A percentile compares a stretch with the other conserved stretches of the same genome.
Evolutionary conservation across 2,888 invertebrate genomes (phyloP).

Genomic region (Leptinotarsa peninsularis): DNA sequence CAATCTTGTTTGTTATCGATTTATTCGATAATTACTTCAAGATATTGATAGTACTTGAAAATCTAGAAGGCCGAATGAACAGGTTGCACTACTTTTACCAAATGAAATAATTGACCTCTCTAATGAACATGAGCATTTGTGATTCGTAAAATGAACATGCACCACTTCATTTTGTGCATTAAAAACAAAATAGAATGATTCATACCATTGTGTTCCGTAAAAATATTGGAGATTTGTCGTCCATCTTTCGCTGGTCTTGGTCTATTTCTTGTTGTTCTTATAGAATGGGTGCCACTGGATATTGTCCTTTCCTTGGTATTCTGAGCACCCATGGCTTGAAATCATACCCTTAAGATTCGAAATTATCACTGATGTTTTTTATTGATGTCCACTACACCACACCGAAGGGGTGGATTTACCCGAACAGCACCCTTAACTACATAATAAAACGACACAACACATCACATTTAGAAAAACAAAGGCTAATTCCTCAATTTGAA

Average conservation of each 20-base stretch:
- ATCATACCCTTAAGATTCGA: slow-evolving; percentile 65
- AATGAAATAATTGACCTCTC: too few species aligned
- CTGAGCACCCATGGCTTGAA: slow-evolving; percentile 87
- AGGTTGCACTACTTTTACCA: slow-evolving; percentile 30
- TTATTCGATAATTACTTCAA: slow-evolving; percentile 25
- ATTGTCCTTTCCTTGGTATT: slow-evolving; percentile 91
- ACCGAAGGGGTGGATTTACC: slow-evolving; percentile 58
- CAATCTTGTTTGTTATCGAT: slow-evolving; percentile 23
- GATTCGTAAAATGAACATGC: not conserved
- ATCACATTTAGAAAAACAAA: slow-evolving; percentile 35
- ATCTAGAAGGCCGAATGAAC: slow-evolving; percentile 28
- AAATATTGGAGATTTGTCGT: slow-evolving; percentile 89
- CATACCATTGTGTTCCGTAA: slow-evolving; percentile 95
- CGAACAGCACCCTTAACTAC: slow-evolving; percentile 46
- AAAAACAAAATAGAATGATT: slow-evolving; percentile 50
- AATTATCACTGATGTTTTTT: slow-evolving; percentile 61
- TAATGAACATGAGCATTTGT: not conserved
- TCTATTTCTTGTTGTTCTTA: slow-evolving; percentile 81
- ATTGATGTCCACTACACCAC: slow-evolving; percentile 54
- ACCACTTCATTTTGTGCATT: not conserved
- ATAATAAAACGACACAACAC: slow-evolving; percentile 53
- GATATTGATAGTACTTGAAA: slow-evolving; percentile 11
- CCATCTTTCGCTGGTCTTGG: slow-evolving; percentile 84
- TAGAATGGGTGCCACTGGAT: slow-evolving; percentile 77
- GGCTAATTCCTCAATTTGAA: slow-evolving; percentile 45